Evolutionary conservation across 2,113 vertebrate genomes (phyloP).

Genomic region (Oxyruncus cristatus): DNA sequence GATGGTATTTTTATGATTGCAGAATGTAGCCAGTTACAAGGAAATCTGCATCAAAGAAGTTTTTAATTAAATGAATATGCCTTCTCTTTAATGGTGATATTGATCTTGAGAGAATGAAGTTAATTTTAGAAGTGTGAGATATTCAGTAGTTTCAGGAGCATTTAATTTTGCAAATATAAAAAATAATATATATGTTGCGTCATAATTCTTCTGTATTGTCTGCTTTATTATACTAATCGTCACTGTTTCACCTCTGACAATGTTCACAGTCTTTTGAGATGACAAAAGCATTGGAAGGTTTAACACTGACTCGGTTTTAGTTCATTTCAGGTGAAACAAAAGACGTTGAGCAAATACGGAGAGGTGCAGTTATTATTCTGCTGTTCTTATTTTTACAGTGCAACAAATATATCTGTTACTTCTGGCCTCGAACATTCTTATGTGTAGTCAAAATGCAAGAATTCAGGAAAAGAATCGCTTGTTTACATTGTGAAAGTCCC

Average conservation of each 20-base stretch:
- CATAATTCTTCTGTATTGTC: not conserved
- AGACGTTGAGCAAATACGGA: not conserved
- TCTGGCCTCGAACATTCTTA: not conserved
- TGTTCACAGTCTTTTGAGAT: not conserved
- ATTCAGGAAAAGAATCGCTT: not conserved
- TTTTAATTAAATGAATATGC: not conserved
- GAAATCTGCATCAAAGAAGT: not conserved
- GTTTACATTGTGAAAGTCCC: not conserved
- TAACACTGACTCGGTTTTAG: not conserved
- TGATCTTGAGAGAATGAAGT: not conserved
- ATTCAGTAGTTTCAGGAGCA: not conserved
- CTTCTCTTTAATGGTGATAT: not conserved
- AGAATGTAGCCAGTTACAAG: not conserved
- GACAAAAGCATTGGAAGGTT: not conserved
- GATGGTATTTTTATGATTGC: not conserved
- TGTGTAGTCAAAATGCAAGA: not conserved
- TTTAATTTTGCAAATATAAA: not conserved
- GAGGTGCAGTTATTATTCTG: not conserved
- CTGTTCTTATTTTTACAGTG: not conserved
- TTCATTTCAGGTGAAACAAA: not conserved
- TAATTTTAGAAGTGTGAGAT: not conserved
- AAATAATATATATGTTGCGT: not conserved
- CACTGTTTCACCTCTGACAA: not conserved
- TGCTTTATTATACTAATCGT: conserved; percentile 23
- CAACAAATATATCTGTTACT: not conserved